Evolutionary conservation across 2,113 vertebrate genomes (phyloP).

Genomic region (Macheiramphus alcinus): DNA sequence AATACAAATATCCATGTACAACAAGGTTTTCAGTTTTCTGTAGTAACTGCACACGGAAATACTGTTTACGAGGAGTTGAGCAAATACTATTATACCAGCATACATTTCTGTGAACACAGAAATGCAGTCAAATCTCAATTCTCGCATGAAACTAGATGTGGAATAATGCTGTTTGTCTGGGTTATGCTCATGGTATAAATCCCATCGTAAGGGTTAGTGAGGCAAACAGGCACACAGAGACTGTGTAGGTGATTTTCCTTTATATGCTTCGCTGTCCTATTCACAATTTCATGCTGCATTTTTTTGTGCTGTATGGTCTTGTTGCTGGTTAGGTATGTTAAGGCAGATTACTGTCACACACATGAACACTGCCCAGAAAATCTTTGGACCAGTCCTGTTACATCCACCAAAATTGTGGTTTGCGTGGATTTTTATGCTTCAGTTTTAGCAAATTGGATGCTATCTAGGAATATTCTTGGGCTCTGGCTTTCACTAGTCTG

Average conservation of each 20-base stretch:
- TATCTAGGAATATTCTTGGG: not conserved
- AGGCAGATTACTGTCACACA: not conserved
- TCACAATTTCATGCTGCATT: not conserved
- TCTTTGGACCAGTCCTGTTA: not conserved
- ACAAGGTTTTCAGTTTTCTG: not conserved
- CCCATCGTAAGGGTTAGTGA: not conserved
- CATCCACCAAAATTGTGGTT: not conserved
- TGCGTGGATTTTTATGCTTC: not conserved
- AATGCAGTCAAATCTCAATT: not conserved
- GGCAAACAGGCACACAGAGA: not conserved
- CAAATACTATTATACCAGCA: not conserved
- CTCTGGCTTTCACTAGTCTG: not conserved
- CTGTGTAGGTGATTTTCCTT: not conserved
- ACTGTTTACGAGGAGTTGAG: not conserved
- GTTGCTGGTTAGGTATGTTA: not conserved
- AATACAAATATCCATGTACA: not conserved
- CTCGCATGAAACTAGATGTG: not conserved
- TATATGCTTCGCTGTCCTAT: not conserved
- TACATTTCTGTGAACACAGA: not conserved
- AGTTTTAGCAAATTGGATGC: not conserved
- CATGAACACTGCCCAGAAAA: not conserved
- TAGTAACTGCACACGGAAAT: not conserved
- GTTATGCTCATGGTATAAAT: conserved; percentile 5
- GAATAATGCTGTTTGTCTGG: conserved; percentile 28
- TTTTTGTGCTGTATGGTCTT: not conserved